These are phyloP conservation scores for Cerastis leucographa DNA, from an alignment of 2,888 invertebrate species.

Conservation along the genomic window DNA sequence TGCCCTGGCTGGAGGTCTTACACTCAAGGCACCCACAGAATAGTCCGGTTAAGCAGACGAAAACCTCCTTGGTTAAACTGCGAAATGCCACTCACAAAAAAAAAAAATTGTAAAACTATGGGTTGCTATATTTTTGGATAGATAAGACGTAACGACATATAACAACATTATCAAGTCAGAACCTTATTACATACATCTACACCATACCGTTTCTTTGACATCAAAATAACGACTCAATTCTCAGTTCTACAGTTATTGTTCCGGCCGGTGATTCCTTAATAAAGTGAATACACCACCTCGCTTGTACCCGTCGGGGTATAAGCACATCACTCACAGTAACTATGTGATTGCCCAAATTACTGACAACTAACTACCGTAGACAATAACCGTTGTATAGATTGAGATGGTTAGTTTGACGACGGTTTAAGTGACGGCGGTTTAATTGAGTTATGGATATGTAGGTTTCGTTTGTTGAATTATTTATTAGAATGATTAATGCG, in stretches of 20 bases:
- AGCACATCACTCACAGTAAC: constrained; percentile 66
- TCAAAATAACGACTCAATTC: constrained; percentile 61
- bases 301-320: constrained; percentile 29
- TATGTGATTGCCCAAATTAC: constrained; percentile 75
- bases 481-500: not conserved
- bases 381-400: constrained; percentile 52
- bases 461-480: not conserved
- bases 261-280: constrained; percentile 64
- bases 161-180: constrained; percentile 22
- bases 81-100: too few relatives aligned
- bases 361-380: constrained; percentile 63
- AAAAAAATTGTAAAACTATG: too few relatives aligned
- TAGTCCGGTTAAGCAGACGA: too few relatives aligned
- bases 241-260: constrained; percentile 60
- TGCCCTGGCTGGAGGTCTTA: too few relatives aligned
- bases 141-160: not conserved
- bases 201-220: constrained; percentile 48
- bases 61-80: too few relatives aligned
- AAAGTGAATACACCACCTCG: constrained; percentile 58
- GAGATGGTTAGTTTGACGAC: constrained; percentile 38
- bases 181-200: constrained; percentile 18
- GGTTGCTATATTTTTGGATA: not conserved
- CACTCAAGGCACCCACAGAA: too few relatives aligned
- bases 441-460: constrained; percentile 36
- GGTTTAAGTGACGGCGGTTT: constrained; percentile 33